Percentiles rank a stretch among this genome's conserved stretches.
These are phyloP conservation scores for Caranx ignobilis DNA, from an alignment of 2,113 vertebrate species.

Conservation along the genomic window DNA sequence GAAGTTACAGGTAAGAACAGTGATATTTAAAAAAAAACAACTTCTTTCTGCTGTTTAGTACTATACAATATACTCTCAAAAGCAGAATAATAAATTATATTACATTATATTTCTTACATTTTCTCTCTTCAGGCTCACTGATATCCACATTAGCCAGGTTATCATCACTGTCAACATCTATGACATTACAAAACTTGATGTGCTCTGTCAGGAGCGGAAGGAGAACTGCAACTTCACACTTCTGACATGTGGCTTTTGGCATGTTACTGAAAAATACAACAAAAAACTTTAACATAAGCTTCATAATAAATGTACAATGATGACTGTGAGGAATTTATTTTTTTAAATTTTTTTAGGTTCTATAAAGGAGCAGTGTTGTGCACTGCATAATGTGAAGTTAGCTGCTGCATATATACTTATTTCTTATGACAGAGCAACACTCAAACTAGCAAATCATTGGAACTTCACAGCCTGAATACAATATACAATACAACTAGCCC, in stretches of 20 bases:
- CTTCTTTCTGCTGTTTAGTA: slow-evolving; percentile 3
- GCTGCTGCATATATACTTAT: too few relatives aligned
- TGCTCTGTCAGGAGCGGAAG: slow-evolving; percentile 6
- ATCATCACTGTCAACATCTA: neutral
- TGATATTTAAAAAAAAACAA: neutral
- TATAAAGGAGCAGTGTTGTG: too few relatives aligned
- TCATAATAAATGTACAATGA: too few relatives aligned
- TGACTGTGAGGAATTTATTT: too few relatives aligned
- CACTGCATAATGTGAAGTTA: too few relatives aligned
- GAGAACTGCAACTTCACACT: slow-evolving; percentile 4
- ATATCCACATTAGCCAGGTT: neutral
- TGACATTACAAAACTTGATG: slow-evolving; percentile 3
- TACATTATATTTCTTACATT: neutral
- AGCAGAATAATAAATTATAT: neutral
- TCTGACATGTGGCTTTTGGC: slow-evolving; percentile 13
- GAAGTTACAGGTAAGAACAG: neutral
- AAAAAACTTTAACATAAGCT: too few relatives aligned
- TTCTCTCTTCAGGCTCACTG: neutral
- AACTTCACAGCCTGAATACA: neutral
- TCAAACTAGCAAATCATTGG: neutral
- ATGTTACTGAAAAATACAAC: neutral
- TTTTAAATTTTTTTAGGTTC: too few relatives aligned
- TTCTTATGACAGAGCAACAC: too few relatives aligned
- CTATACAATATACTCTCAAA: neutral
- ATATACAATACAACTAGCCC: neutral